These are phyloP conservation scores for Myripristis jacobus DNA, from an alignment of 2,797 vertebrate genomes.

Conservation along the genomic window DNA sequence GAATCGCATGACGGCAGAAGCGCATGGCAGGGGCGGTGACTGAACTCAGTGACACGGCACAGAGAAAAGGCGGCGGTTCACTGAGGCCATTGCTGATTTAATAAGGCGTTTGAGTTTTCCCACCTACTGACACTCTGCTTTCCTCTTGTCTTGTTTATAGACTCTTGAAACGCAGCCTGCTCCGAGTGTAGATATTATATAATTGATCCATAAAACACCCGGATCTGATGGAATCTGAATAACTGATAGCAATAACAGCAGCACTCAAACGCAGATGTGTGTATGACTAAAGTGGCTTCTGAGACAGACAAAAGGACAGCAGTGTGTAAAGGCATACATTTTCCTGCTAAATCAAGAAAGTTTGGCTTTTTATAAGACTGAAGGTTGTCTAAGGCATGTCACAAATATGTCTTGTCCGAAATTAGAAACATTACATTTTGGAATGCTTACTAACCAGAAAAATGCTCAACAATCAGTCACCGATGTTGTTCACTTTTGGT, in stretches of 20 bases:
- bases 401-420: constrained; percentile 14
- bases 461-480: neutral
- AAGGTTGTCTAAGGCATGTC: constrained; percentile 2
- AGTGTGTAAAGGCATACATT: constrained; percentile 32
- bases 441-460: constrained; percentile 21
- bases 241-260: neutral
- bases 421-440: constrained; percentile 13
- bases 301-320: constrained; percentile 25
- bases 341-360: constrained; percentile 38
- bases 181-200: constrained; percentile 17
- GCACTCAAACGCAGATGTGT: constrained; percentile 8
- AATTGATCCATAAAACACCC: constrained; percentile 28
- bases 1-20: constrained; percentile 53
- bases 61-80: constrained; percentile 38
- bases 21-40: constrained; percentile 36
- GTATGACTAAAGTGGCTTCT: constrained; percentile 5
- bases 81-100: constrained; percentile 51
- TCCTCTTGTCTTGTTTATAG: constrained; percentile 42
- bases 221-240: constrained; percentile 56
- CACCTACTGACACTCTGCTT: constrained; percentile 7
- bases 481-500: neutral
- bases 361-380: neutral
- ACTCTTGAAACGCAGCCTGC: constrained; percentile 22
- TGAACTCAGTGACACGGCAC: constrained; percentile 64
- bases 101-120: constrained; percentile 54